These are phyloP conservation scores for Diplosoma virens DNA, from an alignment of 23 tunicate genomes.

Conservation along the genomic window DNA sequence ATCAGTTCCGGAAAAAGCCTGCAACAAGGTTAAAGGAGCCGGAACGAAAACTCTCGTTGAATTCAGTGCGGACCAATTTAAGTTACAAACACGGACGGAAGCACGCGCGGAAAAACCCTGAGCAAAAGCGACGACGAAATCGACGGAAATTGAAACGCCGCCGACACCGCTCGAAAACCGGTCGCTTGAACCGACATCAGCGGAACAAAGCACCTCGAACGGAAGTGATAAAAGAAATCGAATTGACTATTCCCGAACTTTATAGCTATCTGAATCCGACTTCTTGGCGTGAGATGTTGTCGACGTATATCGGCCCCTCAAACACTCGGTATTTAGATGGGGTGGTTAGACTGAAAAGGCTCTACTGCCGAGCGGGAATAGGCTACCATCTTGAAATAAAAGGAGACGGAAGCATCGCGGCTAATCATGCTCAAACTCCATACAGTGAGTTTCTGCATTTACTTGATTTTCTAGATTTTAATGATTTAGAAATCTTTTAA, in stretches of 20 bases:
- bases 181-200: not conserved
- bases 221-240: not conserved
- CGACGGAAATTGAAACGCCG: not conserved
- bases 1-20: no score
- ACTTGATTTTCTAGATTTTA: no score
- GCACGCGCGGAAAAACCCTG: not conserved
- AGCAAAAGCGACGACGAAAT: not conserved
- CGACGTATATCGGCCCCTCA: not conserved
- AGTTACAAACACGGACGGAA: not conserved
- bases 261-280: conserved; percentile 3
- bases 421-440: conserved; percentile 42
- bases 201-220: not conserved
- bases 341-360: conserved; percentile 32
- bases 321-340: not conserved
- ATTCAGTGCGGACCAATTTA: no score
- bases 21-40: no score
- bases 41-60: no score
- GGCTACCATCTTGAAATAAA: conserved; percentile 82
- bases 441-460: no score
- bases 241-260: not conserved
- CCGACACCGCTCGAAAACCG: not conserved
- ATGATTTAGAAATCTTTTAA: no score
- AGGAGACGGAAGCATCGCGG: conserved; percentile 49
- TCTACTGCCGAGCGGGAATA: conserved; percentile 76
- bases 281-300: not conserved